Base-by-base conservation (phyloP, 2,888 invertebrate genomes). In the Phortica okadai region DNA sequence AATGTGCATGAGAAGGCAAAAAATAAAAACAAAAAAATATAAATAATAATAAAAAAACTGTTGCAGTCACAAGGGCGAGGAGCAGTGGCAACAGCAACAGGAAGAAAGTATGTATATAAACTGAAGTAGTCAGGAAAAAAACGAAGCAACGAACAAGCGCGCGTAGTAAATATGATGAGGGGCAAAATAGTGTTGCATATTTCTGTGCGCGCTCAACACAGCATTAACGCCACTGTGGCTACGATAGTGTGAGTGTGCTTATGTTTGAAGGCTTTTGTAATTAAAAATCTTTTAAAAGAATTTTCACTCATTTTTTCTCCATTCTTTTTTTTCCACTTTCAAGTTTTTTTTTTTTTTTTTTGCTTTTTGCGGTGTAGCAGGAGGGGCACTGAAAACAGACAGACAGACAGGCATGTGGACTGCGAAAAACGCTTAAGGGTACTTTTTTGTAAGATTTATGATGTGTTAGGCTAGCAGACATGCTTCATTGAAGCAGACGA, bases 391-490 rank as follows among this genome's bases (percentile, higher is more conserved):
- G 21, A 21, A 21, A 77, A n/a, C 41, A 14, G 41, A 67, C 14
- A n/a, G 21, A 44, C 42, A 67, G n/a, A 42, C 14, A 33, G 66
- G 66, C 69, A 42, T 62, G 70, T 50, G 16, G 50, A 16, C 50
- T 50, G 72, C 78, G 80, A 70, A 79, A 74, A 82, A 81, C 80
- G 84, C 86, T 84, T 80, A 80, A 87, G 87, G 85, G 86, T 85
- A 82, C 87, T 86, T 87, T 87, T 77, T 73, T 83, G 79, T 79
- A 84, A 83, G 83, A 87, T 87, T 87, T 85, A 86, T 85, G 82
- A 86, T 72, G 85, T 86, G 85, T 86, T 86, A 86, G 84, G 66
- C 72, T 10, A 33, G 16, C n/a, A 25, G 45, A 50, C 14, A 66
- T 1, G 50, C 50, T 50, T 50, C 10, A 50, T 50, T 50, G 50